Evolutionary conservation across 64 coral and sea anemone species (phyloP).

Genomic region (Pachyseris speciosa): DNA sequence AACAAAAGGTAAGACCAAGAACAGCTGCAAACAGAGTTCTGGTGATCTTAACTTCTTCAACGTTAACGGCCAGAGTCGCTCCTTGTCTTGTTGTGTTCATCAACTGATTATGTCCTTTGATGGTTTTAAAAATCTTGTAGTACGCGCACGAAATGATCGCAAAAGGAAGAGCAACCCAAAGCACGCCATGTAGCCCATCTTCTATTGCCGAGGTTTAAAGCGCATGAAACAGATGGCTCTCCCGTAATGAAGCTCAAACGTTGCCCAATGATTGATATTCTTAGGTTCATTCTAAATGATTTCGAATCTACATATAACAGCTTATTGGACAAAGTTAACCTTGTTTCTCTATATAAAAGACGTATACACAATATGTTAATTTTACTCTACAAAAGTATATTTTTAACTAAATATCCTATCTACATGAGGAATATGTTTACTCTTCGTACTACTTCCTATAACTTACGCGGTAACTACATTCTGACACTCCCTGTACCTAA

Average conservation of each 20-base stretch:
- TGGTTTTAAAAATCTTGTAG: neutral
- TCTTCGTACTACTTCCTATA: too few relatives aligned
- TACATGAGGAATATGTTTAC: too few relatives aligned
- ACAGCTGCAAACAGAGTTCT: slow-evolving; percentile 45
- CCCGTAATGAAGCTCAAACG: neutral
- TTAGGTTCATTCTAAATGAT: too few relatives aligned
- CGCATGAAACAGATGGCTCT: neutral
- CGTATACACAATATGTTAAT: too few relatives aligned
- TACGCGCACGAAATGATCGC: neutral
- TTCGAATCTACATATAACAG: too few relatives aligned
- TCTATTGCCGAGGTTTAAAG: neutral
- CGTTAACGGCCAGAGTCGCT: neutral
- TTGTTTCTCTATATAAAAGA: too few relatives aligned
- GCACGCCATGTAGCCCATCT: neutral
- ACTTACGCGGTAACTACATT: too few relatives aligned
- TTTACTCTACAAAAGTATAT: too few relatives aligned
- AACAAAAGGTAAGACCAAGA: neutral
- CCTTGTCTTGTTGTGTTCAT: neutral
- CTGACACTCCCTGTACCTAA: too few relatives aligned
- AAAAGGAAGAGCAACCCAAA: neutral
- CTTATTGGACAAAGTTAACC: too few relatives aligned
- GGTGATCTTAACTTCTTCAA: slow-evolving; percentile 42
- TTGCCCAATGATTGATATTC: too few relatives aligned
- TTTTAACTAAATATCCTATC: too few relatives aligned
- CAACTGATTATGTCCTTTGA: neutral